A percentile compares a stretch with the other conserved stretches of the same genome.
Conservation (phyloP, 2,888 invertebrate species). For the Malthinus seriepunctatus region DNA sequence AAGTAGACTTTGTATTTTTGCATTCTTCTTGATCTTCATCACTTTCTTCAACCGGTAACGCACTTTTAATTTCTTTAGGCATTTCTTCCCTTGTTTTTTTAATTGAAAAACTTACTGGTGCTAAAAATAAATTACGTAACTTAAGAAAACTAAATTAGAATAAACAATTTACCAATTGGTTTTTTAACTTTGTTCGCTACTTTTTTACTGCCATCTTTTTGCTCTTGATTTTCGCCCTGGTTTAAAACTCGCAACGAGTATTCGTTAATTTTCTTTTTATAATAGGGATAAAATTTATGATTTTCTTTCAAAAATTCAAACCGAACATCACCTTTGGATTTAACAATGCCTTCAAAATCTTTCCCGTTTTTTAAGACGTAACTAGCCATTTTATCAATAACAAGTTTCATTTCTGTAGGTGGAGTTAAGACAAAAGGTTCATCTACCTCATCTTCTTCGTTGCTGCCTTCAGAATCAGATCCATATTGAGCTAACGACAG, state of each 20-base stretch:
- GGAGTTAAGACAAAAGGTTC: constrained; percentile 59
- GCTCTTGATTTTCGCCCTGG: constrained; percentile 45
- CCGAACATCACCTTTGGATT: constrained; percentile 80
- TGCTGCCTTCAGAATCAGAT: constrained; percentile 44
- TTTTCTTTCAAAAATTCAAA: constrained; percentile 83
- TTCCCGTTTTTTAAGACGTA: constrained; percentile 96
- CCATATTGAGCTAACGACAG: constrained; percentile 48
- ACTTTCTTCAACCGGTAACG: constrained; percentile 76
- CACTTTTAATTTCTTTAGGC: constrained; percentile 63
- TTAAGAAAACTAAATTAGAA: neutral
- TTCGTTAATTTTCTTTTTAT: constrained; percentile 67
- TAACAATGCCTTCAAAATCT: constrained; percentile 88
- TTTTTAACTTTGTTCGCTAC: constrained; percentile 44
- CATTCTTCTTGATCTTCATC: constrained; percentile 62
- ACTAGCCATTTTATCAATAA: constrained; percentile 95
- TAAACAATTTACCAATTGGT: constrained; percentile 45
- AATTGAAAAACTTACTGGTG: constrained; percentile 83
- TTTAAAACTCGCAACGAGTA: constrained; percentile 48
- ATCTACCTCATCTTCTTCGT: constrained; percentile 34
- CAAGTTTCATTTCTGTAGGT: constrained; percentile 79
- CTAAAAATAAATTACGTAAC: constrained; percentile 51
- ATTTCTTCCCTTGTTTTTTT: constrained; percentile 72
- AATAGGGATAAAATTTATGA: constrained; percentile 81
- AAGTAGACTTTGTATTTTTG: constrained; percentile 6
- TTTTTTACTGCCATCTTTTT: constrained; percentile 24